Base-by-base conservation (phyloP, 2,797 vertebrate species). In the Acanthurus leucopareius region DNA sequence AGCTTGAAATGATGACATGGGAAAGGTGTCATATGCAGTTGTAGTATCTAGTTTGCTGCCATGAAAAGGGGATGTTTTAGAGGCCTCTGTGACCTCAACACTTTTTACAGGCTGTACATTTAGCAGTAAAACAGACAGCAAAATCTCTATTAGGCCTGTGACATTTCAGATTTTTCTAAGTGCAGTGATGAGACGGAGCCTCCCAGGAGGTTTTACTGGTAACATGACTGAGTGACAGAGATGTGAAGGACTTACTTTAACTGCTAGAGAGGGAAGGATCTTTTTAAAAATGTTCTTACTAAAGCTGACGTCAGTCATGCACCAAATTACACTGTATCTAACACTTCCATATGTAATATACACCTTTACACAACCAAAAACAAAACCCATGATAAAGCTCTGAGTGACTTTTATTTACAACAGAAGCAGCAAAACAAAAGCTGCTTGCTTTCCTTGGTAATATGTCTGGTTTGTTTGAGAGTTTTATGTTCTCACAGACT, bases 11-110 rank as follows among this genome's bases (percentile, higher is more conserved):
- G 8, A 73, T 45, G 38, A 44, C 20, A 70, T 35, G 47, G 47
- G 69, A 58, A 62, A 70, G 40, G 57, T 63, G 25, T 2, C 4
- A 8, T 48, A 44, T 20, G 63, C 16, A 62, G 64, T 69, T 85
- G 28, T 32, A 32, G 59, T 74, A 75, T 84, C 67, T 58, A 54
- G 63, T 77, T 73, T 65, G 56, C 62, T 42, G 74, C 84, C 59
- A 61, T 54, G 44, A 57, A 59, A 19, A 47, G 25, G 28, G 40
- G 35, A 53, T 45, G 62, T 70, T 68, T 64, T 1, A 47, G 25
- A 60, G 62, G 47, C 38, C 35, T 52, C 44, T 73, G 32, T n/a
- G 42, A 80, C 75, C 52, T 32, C 49, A 51, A 20, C 49, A 68
- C 51, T 22, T 53, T 53, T 70, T 19, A 60, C 54, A 35, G 53